Conservation (phyloP, 2,888 invertebrate genomes). For the Agriopis leucophaearia region DNA sequence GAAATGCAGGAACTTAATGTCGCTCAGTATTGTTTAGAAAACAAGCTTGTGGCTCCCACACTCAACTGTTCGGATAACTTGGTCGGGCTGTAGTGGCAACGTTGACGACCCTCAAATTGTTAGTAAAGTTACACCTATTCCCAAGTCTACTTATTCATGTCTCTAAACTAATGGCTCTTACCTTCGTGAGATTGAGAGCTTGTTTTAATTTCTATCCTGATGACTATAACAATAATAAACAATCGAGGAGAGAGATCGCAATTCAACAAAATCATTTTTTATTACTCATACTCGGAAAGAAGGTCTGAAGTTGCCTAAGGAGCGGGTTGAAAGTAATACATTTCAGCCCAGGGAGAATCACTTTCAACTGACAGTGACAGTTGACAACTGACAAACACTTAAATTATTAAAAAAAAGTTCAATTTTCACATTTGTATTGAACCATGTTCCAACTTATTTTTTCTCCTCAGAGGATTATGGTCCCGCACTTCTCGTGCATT, state of each 20-base stretch:
- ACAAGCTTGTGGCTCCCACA: background rate
- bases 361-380: no score
- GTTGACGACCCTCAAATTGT: conserved; percentile 1
- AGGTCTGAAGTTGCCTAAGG: no score
- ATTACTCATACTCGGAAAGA: no score
- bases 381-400: no score
- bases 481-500: no score
- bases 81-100: background rate
- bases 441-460: no score
- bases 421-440: no score
- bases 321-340: no score
- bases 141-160: background rate
- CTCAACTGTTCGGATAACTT: background rate
- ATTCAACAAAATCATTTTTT: background rate
- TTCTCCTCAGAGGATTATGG: no score
- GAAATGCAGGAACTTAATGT: background rate
- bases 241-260: no score
- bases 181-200: background rate
- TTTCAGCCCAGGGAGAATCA: no score
- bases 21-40: background rate
- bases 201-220: background rate
- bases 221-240: background rate
- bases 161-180: background rate
- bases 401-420: no score
- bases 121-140: background rate